Evolutionary conservation across 2,797 vertebrate genomes (phyloP).

Genomic region (Ceyx erithaca): DNA sequence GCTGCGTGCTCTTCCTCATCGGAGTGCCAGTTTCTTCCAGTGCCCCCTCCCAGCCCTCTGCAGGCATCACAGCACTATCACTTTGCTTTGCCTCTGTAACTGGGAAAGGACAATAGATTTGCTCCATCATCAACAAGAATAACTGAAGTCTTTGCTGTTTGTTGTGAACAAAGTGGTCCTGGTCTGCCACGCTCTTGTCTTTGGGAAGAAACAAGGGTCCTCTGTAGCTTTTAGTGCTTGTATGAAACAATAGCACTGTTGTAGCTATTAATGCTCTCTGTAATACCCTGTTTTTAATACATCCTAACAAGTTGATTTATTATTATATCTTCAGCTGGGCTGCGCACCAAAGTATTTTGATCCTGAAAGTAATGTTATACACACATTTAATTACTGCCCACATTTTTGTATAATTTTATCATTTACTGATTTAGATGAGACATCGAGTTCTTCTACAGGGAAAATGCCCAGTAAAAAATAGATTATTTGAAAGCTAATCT

Average conservation of each 20-base stretch:
- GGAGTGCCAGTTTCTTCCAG: rapidly evolving
- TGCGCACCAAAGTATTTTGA: conserved; percentile 13
- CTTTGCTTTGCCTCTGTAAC: neutral
- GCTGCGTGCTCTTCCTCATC: rapidly evolving
- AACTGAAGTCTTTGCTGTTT: neutral
- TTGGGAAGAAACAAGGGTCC: neutral
- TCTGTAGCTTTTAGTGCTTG: neutral
- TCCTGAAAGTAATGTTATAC: conserved; percentile 48
- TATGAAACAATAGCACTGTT: neutral
- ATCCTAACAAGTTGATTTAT: conserved; percentile 47
- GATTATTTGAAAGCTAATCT: conserved; percentile 49
- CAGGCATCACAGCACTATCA: neutral
- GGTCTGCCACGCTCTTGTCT: neutral
- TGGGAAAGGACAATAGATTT: neutral
- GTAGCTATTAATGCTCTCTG: neutral
- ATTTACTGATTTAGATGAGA: conserved; percentile 65
- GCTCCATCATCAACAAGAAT: neutral
- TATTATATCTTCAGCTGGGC: conserved; percentile 43
- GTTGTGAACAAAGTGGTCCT: neutral
- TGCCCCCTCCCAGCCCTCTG: neutral
- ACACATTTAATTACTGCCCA: conserved; percentile 69
- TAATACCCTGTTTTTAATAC: conserved; percentile 22
- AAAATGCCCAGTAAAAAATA: conserved; percentile 53
- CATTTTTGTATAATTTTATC: conserved; percentile 69
- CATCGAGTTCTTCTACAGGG: conserved; percentile 45